Evolutionary conservation across 2,888 invertebrate species (phyloP), one percentile per base, ranked within the genome.

Genomic region (Timandra comae): DNA sequence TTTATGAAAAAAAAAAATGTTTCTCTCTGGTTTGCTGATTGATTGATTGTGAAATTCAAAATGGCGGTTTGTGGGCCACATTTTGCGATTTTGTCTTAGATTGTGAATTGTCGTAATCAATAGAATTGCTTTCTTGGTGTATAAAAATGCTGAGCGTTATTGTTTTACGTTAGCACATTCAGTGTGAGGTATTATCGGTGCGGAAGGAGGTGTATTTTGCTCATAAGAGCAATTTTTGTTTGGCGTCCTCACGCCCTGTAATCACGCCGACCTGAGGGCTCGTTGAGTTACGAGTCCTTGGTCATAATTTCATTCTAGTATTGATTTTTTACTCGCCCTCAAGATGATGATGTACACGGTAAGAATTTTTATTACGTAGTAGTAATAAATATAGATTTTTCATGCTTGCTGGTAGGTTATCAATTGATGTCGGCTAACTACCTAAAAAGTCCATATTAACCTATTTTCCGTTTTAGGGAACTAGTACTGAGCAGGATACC

Each of bases 401-500:
- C n/a, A n/a, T n/a, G n/a, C n/a, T n/a, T n/a, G n/a, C n/a, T n/a
- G n/a, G n/a, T n/a, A n/a, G n/a, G n/a, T n/a, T n/a, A n/a, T n/a
- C n/a, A n/a, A n/a, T n/a, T n/a, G n/a, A n/a, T n/a, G n/a, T n/a
- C n/a, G n/a, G n/a, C n/a, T n/a, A n/a, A n/a, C n/a, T n/a, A n/a
- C n/a, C n/a, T n/a, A n/a, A n/a, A n/a, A n/a, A n/a, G n/a, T n/a
- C n/a, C n/a, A n/a, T n/a, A n/a, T n/a, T n/a, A n/a, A n/a, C n/a
- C n/a, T n/a, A n/a, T n/a, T n/a, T n/a, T n/a, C 42, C 30, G 10
- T 41, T 41, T 23, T 40, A 99, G 98, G 99, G 99, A 47, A 99
- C 99, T 19, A 98, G 94, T 64, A 95, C 98, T 40, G 98, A 99
- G 79, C 99, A 99, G 86, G 99, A 99, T 81, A 98, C 97, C 65